phyloP scores from a whole-genome alignment of 2,797 vertebrate genomes.

The Parotocinclus haroldoi region DNA sequence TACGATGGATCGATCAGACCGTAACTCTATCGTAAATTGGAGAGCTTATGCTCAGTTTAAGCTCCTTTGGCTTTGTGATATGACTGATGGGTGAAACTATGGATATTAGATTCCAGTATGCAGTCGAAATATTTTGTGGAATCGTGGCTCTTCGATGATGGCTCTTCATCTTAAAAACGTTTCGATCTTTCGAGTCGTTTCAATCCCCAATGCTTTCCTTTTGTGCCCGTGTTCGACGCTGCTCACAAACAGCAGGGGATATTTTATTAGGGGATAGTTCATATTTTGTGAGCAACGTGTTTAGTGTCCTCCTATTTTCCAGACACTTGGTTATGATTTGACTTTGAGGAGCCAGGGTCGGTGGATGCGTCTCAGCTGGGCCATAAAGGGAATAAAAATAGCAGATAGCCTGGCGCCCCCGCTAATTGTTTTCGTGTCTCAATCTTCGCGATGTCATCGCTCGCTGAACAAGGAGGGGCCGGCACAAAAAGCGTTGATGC shows the following conservation, averaged over 20 bases:
- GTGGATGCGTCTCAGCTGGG: slow-evolving; percentile 50
- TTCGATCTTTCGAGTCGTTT: too few relatives aligned
- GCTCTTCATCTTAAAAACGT: too few relatives aligned
- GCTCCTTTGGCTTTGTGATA: not conserved
- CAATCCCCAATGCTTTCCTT: too few relatives aligned
- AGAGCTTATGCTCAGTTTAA: too few relatives aligned
- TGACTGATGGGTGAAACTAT: slow-evolving; percentile 1
- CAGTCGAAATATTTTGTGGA: slow-evolving; percentile 41
- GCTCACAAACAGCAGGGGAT: too few relatives aligned
- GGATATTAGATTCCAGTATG: slow-evolving; percentile 30
- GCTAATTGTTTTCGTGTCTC: slow-evolving; percentile 62
- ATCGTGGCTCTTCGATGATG: too few relatives aligned
- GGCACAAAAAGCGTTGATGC: slow-evolving; percentile 34
- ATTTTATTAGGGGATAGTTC: too few relatives aligned
- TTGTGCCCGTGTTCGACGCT: too few relatives aligned
- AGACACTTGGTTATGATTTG: slow-evolving; percentile 22
- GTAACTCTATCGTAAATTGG: too few relatives aligned
- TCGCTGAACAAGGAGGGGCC: not conserved
- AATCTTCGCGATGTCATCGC: slow-evolving; percentile 42
- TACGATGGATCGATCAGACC: too few relatives aligned
- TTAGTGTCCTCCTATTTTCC: too few relatives aligned
- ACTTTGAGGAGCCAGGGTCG: slow-evolving; percentile 24
- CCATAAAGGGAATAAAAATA: slow-evolving; percentile 59
- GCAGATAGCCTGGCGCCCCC: slow-evolving; percentile 41
- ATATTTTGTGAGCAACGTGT: too few relatives aligned